Base-by-base conservation (phyloP, 2,888 invertebrate species). In the Orchestes rusci region DNA sequence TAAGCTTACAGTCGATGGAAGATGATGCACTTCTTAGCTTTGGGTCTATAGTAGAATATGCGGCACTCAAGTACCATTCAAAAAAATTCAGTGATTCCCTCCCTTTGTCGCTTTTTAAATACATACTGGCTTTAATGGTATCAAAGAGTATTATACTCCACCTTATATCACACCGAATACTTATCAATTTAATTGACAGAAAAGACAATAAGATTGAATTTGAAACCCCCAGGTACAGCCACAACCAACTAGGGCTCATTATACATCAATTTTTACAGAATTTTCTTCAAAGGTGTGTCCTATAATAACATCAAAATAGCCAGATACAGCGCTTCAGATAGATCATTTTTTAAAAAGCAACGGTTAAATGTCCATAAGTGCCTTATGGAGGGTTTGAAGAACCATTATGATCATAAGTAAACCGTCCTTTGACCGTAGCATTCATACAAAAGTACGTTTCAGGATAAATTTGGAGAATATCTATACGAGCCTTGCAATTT, bases 161-260 rank as follows among this genome's bases (percentile, higher is more conserved):
- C 55, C 61, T 78, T 0, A 59, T 52, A 16, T 43, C 46, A 2
- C 19, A 39, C 17, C 66, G 75, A 12, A 68, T 79, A 1, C 57
- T 79, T 23, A 72, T 75, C 28, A 68, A 70, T 52, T 64, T 80
- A 37, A 59, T 80, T 3, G 80, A 80, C 55, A 67, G 78, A 29
- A 68, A 70, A 23, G 59, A 66, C 0, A 80, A 80, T 49, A 64
- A 62, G 10, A 46, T 59, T 1, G 60, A 67, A 43, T 50, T 59
- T 34, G 62, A 69, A 43, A 68, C 70, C 1, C 78, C 79, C 1
- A 70, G 65, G 62, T 48, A 28, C 30, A 36, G 15, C 10, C 5
- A n/a, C 10, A 10, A 23, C 5, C 23, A 7, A 7, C 23, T 23
- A 5, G 23, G 10, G 10, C 7, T n/a, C n/a, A n/a, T n/a, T n/a